Conservation (phyloP, 2,113 vertebrate genomes). For the Ctenodactylus gundi region DNA sequence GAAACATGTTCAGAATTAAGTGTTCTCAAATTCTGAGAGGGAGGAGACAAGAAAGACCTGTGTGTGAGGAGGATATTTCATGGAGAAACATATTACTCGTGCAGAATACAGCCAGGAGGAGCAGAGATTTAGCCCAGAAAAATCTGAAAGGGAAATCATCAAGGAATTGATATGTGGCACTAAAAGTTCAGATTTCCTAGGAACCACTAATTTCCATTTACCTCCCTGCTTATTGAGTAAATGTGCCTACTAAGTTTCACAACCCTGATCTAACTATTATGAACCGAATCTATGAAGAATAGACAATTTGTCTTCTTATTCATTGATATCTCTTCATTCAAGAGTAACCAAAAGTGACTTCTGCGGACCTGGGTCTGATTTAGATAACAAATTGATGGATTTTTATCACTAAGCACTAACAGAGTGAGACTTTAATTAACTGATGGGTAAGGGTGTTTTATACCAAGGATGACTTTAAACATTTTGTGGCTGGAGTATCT, state of each 20-base stretch:
- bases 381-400: not conserved
- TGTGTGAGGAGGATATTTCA: not conserved
- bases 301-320: not conserved
- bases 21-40: not conserved
- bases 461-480: not conserved
- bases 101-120: not conserved
- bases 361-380: not conserved
- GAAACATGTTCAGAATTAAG: not conserved
- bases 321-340: not conserved
- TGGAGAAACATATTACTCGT: not conserved
- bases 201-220: not conserved
- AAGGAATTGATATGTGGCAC: not conserved
- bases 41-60: not conserved
- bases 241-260: not conserved
- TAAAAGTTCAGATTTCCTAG: not conserved
- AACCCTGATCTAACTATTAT: not conserved
- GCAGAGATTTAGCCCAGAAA: not conserved
- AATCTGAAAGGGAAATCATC: not conserved
- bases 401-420: not conserved
- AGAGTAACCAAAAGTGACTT: not conserved
- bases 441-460: not conserved
- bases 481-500: not conserved
- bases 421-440: not conserved
- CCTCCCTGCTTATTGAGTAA: not conserved
- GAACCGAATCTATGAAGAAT: not conserved